A percentile compares a stretch with the other conserved stretches of the same genome.
Conservation (phyloP, 2,888 invertebrate genomes). For the Cephus spinipes region DNA sequence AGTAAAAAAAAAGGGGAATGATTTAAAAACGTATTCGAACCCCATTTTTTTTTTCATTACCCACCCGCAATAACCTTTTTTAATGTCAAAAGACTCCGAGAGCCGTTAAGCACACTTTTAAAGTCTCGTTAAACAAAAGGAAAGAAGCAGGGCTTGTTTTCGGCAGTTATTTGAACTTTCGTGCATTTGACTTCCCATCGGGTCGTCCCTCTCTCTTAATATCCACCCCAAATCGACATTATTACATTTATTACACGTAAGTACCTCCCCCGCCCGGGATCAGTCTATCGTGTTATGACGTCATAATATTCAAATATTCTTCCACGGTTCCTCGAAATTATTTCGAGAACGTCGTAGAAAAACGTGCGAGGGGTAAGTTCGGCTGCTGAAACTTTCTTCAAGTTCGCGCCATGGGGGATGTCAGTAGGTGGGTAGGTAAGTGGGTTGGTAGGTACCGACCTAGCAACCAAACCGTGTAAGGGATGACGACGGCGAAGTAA, state of each 20-base stretch:
- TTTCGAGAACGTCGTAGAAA: background rate
- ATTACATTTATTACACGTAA: constrained; percentile 2
- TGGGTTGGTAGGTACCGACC: background rate
- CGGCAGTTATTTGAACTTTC: background rate
- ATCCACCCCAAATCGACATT: background rate
- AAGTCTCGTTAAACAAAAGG: background rate
- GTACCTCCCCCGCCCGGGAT: background rate
- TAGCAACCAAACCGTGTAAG: background rate
- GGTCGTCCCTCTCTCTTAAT: background rate
- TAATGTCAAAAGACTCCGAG: background rate
- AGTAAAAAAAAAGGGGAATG: background rate
- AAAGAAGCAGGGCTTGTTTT: background rate
- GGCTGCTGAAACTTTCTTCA: background rate
- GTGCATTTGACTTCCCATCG: background rate
- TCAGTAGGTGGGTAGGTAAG: background rate
- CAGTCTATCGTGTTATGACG: background rate
- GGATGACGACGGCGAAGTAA: background rate
- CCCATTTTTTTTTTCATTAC: background rate
- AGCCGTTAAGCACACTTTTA: background rate
- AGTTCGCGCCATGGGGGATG: background rate
- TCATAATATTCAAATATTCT: background rate
- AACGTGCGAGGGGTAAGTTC: background rate
- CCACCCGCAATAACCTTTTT: background rate
- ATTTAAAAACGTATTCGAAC: background rate
- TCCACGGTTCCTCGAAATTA: background rate